A percentile compares a stretch with the other conserved stretches of the same genome.
These are phyloP conservation scores for Mormyrus hasselquistii DNA, from an alignment of 2,797 vertebrate species.

Conservation along the genomic window DNA sequence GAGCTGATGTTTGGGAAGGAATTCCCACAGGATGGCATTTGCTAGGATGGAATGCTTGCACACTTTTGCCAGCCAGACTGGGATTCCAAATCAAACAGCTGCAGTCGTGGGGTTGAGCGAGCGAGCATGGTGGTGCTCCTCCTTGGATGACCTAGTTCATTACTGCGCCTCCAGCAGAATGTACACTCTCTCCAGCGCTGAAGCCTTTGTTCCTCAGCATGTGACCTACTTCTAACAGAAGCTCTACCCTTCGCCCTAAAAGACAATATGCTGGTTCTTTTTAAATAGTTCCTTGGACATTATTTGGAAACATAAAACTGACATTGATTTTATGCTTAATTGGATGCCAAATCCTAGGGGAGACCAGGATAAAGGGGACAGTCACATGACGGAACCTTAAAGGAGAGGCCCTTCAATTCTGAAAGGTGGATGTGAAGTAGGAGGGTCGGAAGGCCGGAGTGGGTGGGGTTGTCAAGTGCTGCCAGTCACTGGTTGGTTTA, in stretches of 20 bases:
- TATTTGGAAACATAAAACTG: not conserved
- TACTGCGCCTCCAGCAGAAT: constrained; percentile 14
- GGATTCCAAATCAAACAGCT: not conserved
- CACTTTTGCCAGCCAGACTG: not conserved
- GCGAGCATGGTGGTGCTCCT: not conserved
- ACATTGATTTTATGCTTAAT: constrained; percentile 13
- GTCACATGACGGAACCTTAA: not conserved
- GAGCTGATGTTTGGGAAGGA: not conserved
- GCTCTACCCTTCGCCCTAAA: not conserved
- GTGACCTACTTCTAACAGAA: constrained; percentile 20
- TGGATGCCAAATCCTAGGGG: not conserved
- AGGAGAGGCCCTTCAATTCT: not conserved
- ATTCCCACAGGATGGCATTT: not conserved
- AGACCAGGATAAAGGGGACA: not conserved
- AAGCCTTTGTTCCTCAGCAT: not conserved
- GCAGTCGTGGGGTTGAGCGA: not conserved
- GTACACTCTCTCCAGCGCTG: not conserved
- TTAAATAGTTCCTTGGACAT: not conserved
- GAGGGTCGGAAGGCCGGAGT: not conserved
- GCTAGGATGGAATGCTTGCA: not conserved
- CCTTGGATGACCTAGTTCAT: constrained; percentile 23
- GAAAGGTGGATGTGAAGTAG: not conserved
- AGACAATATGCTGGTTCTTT: not conserved
- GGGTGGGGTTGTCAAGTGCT: not conserved
- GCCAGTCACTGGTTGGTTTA: not conserved